Base-by-base conservation (phyloP, 2,888 invertebrate species). In the Agonum fuliginosum region DNA sequence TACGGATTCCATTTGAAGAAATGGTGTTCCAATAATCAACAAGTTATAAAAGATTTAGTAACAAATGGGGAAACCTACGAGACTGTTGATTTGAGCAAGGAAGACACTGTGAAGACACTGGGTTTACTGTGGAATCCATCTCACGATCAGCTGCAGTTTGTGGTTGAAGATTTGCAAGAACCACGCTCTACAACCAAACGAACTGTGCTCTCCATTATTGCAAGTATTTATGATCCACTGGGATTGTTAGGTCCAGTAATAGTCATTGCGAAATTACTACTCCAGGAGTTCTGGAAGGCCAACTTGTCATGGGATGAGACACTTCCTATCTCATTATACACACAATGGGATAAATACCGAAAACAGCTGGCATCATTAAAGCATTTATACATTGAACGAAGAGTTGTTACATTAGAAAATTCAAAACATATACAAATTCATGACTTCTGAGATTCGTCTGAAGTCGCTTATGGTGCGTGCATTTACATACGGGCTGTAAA, bases 161-260 rank as follows among this genome's bases (percentile, higher is more conserved):
- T n/a, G n/a, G n/a, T n/a, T n/a, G n/a, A n/a, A 27, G 3, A 27
- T 27, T 27, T 4, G 6, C 27, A 27, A 27, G 27, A 6, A 6
- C 27, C 37, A 37, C 37, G n/a, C n/a, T n/a, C n/a, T n/a, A 37
- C n/a, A 37, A 1, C 12, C 37, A n/a, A 12, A 37, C 37, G n/a
- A n/a, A 37, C 37, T 10, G 1, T 37, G n/a, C 73, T 81, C 8
- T 81, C 80, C 10, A 71, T 71, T 5, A 79, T 80, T 20, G 67
- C 81, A 8, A 73, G 73, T 67, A 78, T 82, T 10, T 82, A 80
- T 72, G 83, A 83, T 65, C 80, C 81, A 2, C 27, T 82, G 30
- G 81, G 82, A 27, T 41, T 82, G 2, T 5, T 82, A 12, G 78
- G 78, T 8, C 82, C 83, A 6, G 75, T 80, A n/a, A 79, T 81